Evolutionary conservation across 1,140 invertebrate species (phyloP).

Genomic region (Agraylea sexmaculata): DNA sequence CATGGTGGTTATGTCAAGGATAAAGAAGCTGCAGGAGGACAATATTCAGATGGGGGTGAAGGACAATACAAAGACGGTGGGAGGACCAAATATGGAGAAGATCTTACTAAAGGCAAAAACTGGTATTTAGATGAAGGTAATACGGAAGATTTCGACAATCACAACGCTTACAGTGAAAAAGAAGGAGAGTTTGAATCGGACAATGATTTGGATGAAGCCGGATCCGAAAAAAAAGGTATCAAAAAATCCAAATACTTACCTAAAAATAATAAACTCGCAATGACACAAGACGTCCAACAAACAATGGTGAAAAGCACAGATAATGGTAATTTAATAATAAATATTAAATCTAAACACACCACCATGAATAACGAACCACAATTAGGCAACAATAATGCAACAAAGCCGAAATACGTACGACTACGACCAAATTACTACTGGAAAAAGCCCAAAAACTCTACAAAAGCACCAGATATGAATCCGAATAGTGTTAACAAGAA

Average conservation of each 20-base stretch:
- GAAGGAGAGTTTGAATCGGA: constrained; percentile 15
- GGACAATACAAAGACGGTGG: constrained; percentile 27
- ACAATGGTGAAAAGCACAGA: constrained; percentile 22
- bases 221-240: constrained; percentile 15
- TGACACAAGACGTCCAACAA: constrained; percentile 9
- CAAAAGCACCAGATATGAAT: constrained; percentile 5
- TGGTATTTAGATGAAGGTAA: constrained; percentile 28
- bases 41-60: constrained; percentile 30
- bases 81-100: constrained; percentile 25
- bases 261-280: constrained; percentile 11
- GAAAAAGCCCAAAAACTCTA: constrained; percentile 10
- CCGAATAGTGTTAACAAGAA: constrained; percentile 6
- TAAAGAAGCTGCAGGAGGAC: constrained; percentile 30
- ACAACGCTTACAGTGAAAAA: constrained; percentile 17
- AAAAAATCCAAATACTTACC: no score
- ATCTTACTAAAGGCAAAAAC: constrained; percentile 27
- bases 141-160: constrained; percentile 24
- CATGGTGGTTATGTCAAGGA: constrained; percentile 34
- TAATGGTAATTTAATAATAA: constrained; percentile 22
- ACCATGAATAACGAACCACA: constrained; percentile 13
- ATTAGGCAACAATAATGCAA: constrained; percentile 4
- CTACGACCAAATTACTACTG: constrained; percentile 19
- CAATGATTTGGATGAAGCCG: constrained; percentile 15
- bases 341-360: constrained; percentile 22
- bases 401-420: constrained; percentile 14